Percentiles rank a stretch among this genome's conserved stretches.
phyloP scores from a whole-genome alignment of 1,140 invertebrate species.

The Hyposmocoma kahamanoa region DNA sequence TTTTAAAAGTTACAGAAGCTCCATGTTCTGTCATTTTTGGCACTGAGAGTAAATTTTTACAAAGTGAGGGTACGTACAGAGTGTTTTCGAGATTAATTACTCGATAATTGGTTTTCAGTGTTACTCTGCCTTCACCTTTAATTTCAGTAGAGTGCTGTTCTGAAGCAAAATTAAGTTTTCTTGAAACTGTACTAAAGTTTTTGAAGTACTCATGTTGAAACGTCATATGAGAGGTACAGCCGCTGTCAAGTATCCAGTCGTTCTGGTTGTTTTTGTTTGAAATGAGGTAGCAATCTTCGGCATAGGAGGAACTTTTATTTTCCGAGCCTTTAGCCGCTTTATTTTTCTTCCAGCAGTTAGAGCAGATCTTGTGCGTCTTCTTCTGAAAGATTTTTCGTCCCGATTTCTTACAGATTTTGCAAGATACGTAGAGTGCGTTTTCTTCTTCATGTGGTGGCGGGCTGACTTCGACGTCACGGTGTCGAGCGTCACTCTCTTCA shows the following conservation, averaged over 20 bases:
- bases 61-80: slow-evolving; percentile 3
- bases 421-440: not conserved
- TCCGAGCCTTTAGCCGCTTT: not conserved
- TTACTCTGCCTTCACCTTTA: slow-evolving; percentile 3
- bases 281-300: not conserved
- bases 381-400: not conserved
- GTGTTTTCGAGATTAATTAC: slow-evolving; percentile 1
- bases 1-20: not conserved
- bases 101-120: not conserved
- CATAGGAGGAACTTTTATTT: not conserved
- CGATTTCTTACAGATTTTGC: slow-evolving; percentile 1
- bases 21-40: slow-evolving; percentile 4
- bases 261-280: not conserved
- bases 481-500: slow-evolving; percentile 27
- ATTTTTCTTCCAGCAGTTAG: slow-evolving; percentile 4
- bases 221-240: slow-evolving; percentile 9
- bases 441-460: not conserved
- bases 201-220: not conserved
- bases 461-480: not conserved
- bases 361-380: not conserved
- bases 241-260: slow-evolving; percentile 10
- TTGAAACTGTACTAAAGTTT: not conserved
- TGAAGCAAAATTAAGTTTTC: not conserved
- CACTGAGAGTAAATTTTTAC: slow-evolving; percentile 1
- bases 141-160: not conserved